These are phyloP conservation scores for Erpobdella octoculata DNA, from an alignment of 2,888 invertebrate genomes.

Conservation along the genomic window DNA sequence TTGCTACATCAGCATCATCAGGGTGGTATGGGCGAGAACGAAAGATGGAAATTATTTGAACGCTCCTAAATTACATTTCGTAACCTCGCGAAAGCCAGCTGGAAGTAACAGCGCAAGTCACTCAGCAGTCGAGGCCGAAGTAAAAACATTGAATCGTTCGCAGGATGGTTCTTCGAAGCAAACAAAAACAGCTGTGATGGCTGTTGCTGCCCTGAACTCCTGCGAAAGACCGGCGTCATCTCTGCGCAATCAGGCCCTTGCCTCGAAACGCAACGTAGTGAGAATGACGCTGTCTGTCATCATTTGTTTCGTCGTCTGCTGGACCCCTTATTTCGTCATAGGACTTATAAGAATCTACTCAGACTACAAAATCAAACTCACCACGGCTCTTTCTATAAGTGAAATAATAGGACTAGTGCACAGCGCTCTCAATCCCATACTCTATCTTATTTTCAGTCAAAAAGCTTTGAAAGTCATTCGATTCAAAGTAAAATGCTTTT, in stretches of 20 bases:
- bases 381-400: constrained; percentile 40
- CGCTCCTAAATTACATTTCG: constrained; percentile 30
- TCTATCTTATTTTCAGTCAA: constrained; percentile 52
- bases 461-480: constrained; percentile 7
- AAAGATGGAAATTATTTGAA: constrained; percentile 22
- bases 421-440: constrained; percentile 53
- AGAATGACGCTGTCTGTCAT: constrained; percentile 54
- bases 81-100: background rate
- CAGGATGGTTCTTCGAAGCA: background rate
- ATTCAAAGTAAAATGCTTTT: background rate
- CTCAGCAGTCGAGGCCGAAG: background rate
- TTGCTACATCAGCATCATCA: constrained; percentile 52
- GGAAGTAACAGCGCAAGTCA: background rate
- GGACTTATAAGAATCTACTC: constrained; percentile 51
- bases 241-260: constrained; percentile 34
- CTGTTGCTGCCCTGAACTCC: background rate
- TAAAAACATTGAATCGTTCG: background rate
- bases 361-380: constrained; percentile 43
- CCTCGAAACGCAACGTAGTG: constrained; percentile 52
- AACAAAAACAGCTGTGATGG: background rate
- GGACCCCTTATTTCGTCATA: constrained; percentile 54
- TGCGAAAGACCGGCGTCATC: background rate
- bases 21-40: constrained; percentile 50
- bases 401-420: constrained; percentile 47
- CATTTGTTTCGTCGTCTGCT: constrained; percentile 52